Evolutionary conservation across 2,888 invertebrate genomes (phyloP).

Genomic region (Sminthurides aquaticus): DNA sequence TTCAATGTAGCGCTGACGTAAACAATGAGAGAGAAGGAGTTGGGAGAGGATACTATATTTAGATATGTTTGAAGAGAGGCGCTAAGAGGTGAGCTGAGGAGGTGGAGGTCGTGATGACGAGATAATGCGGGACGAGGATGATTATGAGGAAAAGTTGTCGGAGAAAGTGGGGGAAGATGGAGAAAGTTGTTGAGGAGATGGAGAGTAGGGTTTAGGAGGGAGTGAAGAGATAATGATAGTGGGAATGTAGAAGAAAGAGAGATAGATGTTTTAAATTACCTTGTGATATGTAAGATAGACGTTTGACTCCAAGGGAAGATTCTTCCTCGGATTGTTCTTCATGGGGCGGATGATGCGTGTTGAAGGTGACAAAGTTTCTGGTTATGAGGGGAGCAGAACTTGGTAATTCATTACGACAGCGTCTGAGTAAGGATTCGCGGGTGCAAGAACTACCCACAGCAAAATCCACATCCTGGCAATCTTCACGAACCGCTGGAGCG

Average conservation of each 20-base stretch:
- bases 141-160: too few relatives aligned
- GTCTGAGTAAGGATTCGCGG: constrained; percentile 52
- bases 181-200: too few relatives aligned
- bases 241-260: neutral
- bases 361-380: constrained; percentile 39
- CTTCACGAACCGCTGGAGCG: constrained; percentile 49
- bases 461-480: constrained; percentile 43
- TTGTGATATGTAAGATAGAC: constrained; percentile 29
- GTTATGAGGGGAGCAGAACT: constrained; percentile 49
- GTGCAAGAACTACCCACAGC: constrained; percentile 43
- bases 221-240: neutral
- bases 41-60: too few relatives aligned
- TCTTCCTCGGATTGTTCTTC: constrained; percentile 14
- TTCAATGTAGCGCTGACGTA: too few relatives aligned
- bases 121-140: neutral
- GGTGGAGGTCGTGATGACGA: too few relatives aligned
- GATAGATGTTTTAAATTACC: constrained; percentile 18
- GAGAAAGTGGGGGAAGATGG: neutral
- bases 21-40: too few relatives aligned
- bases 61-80: too few relatives aligned
- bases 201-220: too few relatives aligned
- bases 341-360: constrained; percentile 7
- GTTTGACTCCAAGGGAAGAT: constrained; percentile 24
- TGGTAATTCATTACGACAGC: constrained; percentile 52
- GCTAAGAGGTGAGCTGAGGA: too few relatives aligned